These are phyloP conservation scores for Drosophila pseudoobscura DNA, from an alignment of 1,140 invertebrate genomes.

Conservation along the genomic window DNA sequence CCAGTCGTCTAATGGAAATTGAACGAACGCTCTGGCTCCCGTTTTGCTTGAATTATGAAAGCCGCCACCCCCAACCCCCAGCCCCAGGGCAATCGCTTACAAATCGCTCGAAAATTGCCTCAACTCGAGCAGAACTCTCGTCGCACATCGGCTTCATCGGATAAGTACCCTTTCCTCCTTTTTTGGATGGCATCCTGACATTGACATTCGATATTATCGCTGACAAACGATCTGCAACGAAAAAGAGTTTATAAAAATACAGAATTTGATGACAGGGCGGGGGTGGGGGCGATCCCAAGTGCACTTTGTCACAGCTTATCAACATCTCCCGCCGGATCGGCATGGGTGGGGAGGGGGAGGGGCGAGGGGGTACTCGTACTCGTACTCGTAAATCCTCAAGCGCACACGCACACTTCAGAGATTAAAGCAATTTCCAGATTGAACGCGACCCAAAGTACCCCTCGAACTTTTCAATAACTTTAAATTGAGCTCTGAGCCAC, in stretches of 20 bases:
- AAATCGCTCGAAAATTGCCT: conserved; percentile 78
- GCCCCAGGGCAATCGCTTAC: conserved; percentile 65
- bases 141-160: conserved; percentile 39
- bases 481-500: conserved; percentile 52
- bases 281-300: conserved; percentile 47
- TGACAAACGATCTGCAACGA: conserved; percentile 69
- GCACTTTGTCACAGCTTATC: conserved; percentile 81
- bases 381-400: conserved; percentile 40
- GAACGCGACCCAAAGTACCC: conserved; percentile 43
- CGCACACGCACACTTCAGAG: conserved; percentile 55
- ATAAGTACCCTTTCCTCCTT: conserved; percentile 40
- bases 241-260: conserved; percentile 65
- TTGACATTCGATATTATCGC: conserved; percentile 79
- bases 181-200: conserved; percentile 49
- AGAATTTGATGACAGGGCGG: conserved; percentile 26
- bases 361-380: no score
- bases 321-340: conserved; percentile 50
- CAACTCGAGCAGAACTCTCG: conserved; percentile 59
- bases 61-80: conserved; percentile 16
- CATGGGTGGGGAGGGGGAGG: conserved; percentile 12
- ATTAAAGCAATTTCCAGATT: conserved; percentile 82
- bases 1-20: conserved; percentile 70
- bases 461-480: conserved; percentile 64
- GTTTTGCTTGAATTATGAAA: conserved; percentile 72
- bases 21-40: conserved; percentile 47